Percentiles rank a stretch among this genome's conserved stretches.
These are phyloP conservation scores for Austrolebias charrua DNA, from an alignment of 2,797 vertebrate genomes.

Conservation along the genomic window DNA sequence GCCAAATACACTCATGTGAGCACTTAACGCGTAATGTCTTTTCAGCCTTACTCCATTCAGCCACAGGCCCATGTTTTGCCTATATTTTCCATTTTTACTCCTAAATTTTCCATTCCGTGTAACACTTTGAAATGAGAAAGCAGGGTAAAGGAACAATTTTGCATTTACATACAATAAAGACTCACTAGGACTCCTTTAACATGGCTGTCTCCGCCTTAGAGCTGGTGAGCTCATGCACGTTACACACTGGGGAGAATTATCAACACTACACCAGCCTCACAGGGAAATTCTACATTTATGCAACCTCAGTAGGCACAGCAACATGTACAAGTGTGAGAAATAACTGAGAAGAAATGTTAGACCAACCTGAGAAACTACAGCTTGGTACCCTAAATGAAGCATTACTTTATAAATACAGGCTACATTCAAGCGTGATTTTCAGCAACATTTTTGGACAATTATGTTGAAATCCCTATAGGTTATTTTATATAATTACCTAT, in stretches of 20 bases:
- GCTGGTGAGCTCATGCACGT: conserved; percentile 37
- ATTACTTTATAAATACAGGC: background rate
- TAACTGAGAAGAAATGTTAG: background rate
- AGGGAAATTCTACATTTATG: background rate
- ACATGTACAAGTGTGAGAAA: conserved; percentile 14
- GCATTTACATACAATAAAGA: conserved; percentile 61
- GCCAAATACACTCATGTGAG: conserved; percentile 48
- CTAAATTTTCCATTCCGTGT: conserved; percentile 15
- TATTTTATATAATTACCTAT: too few relatives aligned
- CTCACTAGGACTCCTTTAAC: conserved; percentile 53
- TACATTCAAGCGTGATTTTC: background rate
- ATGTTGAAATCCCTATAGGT: background rate
- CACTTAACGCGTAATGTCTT: conserved; percentile 32
- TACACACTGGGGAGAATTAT: conserved; percentile 20
- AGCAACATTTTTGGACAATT: background rate
- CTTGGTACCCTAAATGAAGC: background rate
- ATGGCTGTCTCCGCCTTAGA: conserved; percentile 41
- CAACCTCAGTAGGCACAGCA: conserved; percentile 1
- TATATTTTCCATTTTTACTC: conserved; percentile 43
- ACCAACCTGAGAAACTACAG: background rate
- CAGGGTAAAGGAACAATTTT: conserved; percentile 47
- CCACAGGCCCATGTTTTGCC: conserved; percentile 6
- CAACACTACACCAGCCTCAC: conserved; percentile 14
- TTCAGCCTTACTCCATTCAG: conserved; percentile 15
- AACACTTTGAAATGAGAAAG: conserved; percentile 45